Base-by-base conservation (phyloP, 2,888 invertebrate species). In the Branchellion lobata region DNA sequence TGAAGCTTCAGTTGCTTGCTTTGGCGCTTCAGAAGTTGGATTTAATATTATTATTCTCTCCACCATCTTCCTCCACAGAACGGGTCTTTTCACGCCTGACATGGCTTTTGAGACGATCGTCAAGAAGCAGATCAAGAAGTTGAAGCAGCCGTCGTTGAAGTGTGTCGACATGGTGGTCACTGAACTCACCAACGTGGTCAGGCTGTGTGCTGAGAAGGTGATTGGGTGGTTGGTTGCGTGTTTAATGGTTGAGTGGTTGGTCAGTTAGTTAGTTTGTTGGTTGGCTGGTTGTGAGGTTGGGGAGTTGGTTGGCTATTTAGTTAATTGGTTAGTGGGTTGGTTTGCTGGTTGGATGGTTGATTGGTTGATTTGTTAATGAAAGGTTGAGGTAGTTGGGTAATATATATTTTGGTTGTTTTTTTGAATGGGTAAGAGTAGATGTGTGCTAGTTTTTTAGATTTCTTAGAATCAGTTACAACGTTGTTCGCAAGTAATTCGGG, bases 81-180 rank as follows among this genome's bases (percentile, higher is more conserved):
- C 98, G 84, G 99, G 99, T 86, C 91, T 99, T 81, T 99, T 99
- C 89, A 99, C 99, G 40, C 99, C 99, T 14, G 99, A 99, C 88
- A 97, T 98, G 96, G 99, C 99, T 79, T 99, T 99, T 88, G 99
- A 99, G 89, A 97, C 97, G 80, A 99, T 99, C 86, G 99, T 99
- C 65, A 99, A 99, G 90, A 96, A 96, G 88, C 99, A 99, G 90
- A 99, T 99, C 84, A 91, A 92, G 78, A 91, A 95, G 84, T 91
- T 98, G 86, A 96, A 96, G 89, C 96, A 96, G 89, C 99, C 99
- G 21, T 94, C 96, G 85, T 90, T 99, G 83, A 99, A 98, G 88
- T 99, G 98, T 90, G 95, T 97, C 73, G 99, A 99, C 90, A 91
- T 99, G 88, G 98, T 98, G 82, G 95, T 98, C 75, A 92, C 92